Conservation (phyloP, 2,113 vertebrate species). For the Leptobrachium ailaonicum region DNA sequence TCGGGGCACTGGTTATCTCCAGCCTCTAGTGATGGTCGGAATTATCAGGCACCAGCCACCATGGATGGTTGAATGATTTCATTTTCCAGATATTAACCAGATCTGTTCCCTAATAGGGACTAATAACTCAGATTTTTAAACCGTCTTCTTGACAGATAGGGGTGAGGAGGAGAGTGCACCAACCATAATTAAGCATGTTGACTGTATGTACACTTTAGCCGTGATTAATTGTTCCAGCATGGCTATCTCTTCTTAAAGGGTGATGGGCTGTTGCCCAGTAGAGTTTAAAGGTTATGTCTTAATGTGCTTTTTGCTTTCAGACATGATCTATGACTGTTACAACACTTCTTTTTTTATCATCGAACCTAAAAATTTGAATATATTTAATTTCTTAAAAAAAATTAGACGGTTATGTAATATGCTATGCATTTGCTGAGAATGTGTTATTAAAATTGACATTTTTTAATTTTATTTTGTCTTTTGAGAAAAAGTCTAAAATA, state of each 20-base stretch:
- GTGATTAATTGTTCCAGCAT: conserved; percentile 82
- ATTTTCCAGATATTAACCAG: conserved; percentile 87
- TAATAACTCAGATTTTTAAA: conserved; percentile 94
- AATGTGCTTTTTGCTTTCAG: conserved; percentile 74
- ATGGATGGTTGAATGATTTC: conserved; percentile 72
- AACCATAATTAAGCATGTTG: conserved; percentile 81
- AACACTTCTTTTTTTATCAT: conserved; percentile 8
- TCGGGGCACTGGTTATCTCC: conserved; percentile 79
- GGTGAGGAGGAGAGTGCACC: conserved; percentile 75
- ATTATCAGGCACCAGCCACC: conserved; percentile 68
- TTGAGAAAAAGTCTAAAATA: too few species aligned
- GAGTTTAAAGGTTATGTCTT: conserved; percentile 84
- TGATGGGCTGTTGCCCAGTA: conserved; percentile 75
- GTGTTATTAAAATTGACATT: too few species aligned
- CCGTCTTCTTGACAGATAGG: conserved; percentile 84
- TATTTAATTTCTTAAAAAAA: too few species aligned
- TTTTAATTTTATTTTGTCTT: too few species aligned
- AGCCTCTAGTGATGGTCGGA: conserved; percentile 65
- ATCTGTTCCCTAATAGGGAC: conserved; percentile 83
- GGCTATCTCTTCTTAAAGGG: conserved; percentile 83
- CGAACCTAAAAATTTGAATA: too few species aligned
- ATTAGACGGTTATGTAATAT: too few species aligned
- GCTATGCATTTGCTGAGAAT: too few species aligned
- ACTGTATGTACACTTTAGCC: conserved; percentile 70
- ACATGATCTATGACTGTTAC: conserved; percentile 55